Evolutionary conservation across 2,113 vertebrate species (phyloP), one percentile per base, ranked within the genome.

Genomic region (Ptyas mucosa): DNA sequence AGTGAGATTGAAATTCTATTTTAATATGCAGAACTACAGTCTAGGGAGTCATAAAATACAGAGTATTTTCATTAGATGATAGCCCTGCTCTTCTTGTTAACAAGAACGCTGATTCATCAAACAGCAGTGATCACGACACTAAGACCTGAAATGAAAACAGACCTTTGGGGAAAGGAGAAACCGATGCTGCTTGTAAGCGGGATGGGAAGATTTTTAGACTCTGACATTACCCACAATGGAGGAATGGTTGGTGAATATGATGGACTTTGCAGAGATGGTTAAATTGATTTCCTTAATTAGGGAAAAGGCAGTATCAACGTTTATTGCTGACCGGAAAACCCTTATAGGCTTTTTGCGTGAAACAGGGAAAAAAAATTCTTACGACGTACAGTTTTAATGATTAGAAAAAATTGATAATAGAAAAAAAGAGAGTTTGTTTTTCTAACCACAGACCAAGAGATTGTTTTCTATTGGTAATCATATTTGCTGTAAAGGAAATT

Each of bases 31-130:
- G 95, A 98, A 98, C 94, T 97, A 95, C 95, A 97, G 96, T 92
- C 96, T 91, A 91, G 97, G 97, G 98, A 98, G 96, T 95, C 95
- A 96, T 98, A 97, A 98, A 98, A 97, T 95, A 95, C 93, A 93
- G 96, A 97, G 91, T 97, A 97, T 98, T 98, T 98, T 98, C 96
- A 97, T 98, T 98, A 98, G 95, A 95, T 97, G 96, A 97, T 97
- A 89, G 95, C 95, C 97, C 92, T 97, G 93, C 51, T 97, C 94
- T 95, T 97, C 97, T 97, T 97, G 94, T 97, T 98, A 97, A 93
- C 95, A 96, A 94, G 91, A 97, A 97, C 97, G 96, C 96, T 97
- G 97, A 98, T 97, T 97, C 97, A 97, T 98, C 97, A 97, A 97
- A 95, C 93, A 95, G 53, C 92, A 96, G 89, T 95, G 94, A 96